Percentiles rank a stretch among this genome's conserved stretches.
Conservation (phyloP, 2,888 invertebrate species). For the Drosophila melanocephala region DNA sequence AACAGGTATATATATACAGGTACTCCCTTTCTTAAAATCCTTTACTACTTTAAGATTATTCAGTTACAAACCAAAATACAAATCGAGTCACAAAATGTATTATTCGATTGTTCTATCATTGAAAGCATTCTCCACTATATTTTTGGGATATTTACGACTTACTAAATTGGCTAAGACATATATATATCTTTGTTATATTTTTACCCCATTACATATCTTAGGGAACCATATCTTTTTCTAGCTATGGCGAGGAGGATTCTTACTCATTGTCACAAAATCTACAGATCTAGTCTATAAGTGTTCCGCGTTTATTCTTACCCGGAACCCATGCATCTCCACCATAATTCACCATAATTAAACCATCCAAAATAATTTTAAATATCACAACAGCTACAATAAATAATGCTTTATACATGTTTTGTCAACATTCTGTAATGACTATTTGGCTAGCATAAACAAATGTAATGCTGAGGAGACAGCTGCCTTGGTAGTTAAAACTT, state of each 20-base stretch:
- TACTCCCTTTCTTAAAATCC: too few species aligned
- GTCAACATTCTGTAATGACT: neutral
- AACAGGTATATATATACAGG: neutral
- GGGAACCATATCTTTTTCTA: too few species aligned
- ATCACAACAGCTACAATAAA: neutral
- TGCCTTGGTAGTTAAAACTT: slow-evolving; percentile 32
- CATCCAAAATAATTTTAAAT: neutral
- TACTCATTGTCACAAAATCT: neutral
- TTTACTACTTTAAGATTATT: neutral
- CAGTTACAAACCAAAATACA: neutral
- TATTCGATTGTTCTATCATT: too few species aligned
- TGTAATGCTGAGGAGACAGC: slow-evolving; percentile 1
- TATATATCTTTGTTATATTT: too few species aligned
- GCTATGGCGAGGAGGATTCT: too few species aligned
- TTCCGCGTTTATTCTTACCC: neutral
- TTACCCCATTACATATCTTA: too few species aligned
- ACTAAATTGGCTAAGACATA: too few species aligned
- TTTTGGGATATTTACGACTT: too few species aligned
- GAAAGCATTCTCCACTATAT: too few species aligned
- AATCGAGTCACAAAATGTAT: too few species aligned
- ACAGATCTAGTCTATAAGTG: neutral
- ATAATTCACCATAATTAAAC: neutral
- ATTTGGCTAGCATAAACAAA: neutral
- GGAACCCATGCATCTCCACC: neutral
- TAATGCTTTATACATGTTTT: neutral